phyloP scores from a whole-genome alignment of 2,888 invertebrate species.

The Heliconius aoede region DNA sequence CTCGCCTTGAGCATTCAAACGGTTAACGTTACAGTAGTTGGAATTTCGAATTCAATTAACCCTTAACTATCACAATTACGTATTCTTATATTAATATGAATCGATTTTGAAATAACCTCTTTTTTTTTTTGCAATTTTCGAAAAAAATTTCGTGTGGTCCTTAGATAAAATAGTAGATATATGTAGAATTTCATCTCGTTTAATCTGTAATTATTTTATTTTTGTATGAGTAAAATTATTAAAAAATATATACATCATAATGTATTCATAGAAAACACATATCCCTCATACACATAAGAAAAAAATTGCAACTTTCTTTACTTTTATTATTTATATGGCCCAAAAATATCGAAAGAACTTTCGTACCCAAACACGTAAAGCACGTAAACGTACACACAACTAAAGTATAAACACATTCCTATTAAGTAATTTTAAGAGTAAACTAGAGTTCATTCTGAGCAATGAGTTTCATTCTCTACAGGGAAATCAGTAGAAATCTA shows the following conservation, averaged over 20 bases:
- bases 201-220: too few species aligned
- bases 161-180: too few species aligned
- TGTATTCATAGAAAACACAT: too few species aligned
- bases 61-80: background rate
- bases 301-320: background rate
- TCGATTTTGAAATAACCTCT: background rate
- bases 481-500: conserved; percentile 36
- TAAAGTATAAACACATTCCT: background rate
- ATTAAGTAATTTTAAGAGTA: conserved; percentile 25
- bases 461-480: conserved; percentile 30
- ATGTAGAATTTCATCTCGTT: too few species aligned
- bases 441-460: conserved; percentile 31
- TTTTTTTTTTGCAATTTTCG: too few species aligned
- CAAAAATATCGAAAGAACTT: background rate
- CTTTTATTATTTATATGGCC: background rate
- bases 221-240: too few species aligned
- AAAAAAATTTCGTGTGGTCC: too few species aligned
- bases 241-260: background rate
- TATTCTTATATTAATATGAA: background rate
- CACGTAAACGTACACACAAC: background rate
- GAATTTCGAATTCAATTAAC: conserved; percentile 36
- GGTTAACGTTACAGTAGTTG: conserved; percentile 40
- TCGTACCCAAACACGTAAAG: background rate
- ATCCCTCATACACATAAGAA: background rate
- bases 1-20: conserved; percentile 47